Conservation (phyloP, 2,113 vertebrate genomes). For the Uropsilus gracilis region DNA sequence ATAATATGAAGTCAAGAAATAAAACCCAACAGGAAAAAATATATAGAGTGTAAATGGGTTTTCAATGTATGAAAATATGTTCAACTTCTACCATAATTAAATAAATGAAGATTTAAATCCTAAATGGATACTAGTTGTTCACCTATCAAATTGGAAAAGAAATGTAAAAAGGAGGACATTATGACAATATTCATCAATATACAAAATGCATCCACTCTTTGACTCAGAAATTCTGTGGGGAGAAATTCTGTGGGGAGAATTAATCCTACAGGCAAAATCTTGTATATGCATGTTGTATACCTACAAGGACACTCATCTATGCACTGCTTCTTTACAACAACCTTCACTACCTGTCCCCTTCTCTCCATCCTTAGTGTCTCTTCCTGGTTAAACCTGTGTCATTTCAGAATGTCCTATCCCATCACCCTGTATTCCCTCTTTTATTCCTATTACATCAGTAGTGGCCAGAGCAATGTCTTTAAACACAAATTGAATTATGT, state of each 20-base stretch:
- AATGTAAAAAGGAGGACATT: not conserved
- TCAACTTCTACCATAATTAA: conserved; percentile 5
- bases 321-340: no score
- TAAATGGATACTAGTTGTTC: conserved; percentile 7
- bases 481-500: not conserved
- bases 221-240: no score
- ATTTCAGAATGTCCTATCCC: not conserved
- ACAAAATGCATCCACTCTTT: not conserved
- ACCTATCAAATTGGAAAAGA: not conserved
- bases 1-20: conserved; percentile 59
- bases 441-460: not conserved
- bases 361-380: not conserved
- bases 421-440: not conserved
- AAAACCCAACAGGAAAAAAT: not conserved
- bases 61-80: conserved; percentile 20
- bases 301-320: not conserved
- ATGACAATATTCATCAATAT: not conserved
- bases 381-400: not conserved
- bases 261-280: not conserved
- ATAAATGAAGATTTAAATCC: not conserved
- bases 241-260: not conserved
- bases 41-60: conserved; percentile 6
- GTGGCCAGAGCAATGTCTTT: not conserved
- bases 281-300: accelerated
- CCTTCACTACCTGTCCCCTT: not conserved